Percentiles rank a stretch among this genome's conserved stretches.
phyloP scores from a whole-genome alignment of 2,888 invertebrate genomes.

The Scaptomyza reducta region DNA sequence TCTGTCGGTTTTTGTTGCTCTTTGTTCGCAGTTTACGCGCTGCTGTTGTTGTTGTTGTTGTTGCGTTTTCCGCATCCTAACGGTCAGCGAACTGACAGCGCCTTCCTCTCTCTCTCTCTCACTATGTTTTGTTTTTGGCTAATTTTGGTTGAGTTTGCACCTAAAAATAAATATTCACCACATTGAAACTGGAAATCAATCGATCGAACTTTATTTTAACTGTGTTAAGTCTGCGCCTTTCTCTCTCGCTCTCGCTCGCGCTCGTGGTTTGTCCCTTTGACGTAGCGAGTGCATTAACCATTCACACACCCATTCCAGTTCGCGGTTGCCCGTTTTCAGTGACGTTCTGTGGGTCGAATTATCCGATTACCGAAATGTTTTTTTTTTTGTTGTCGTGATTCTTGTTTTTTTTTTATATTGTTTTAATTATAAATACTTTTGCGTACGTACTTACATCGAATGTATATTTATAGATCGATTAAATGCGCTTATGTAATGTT shows the following conservation, averaged over 20 bases:
- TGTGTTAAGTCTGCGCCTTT: constrained; percentile 55
- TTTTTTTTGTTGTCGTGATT: constrained; percentile 28
- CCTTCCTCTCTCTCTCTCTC: constrained; percentile 39
- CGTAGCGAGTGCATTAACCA: neutral
- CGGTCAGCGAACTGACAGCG: constrained; percentile 62
- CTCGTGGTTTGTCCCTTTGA: neutral
- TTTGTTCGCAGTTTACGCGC: constrained; percentile 37
- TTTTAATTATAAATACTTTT: constrained; percentile 8
- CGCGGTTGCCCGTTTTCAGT: constrained; percentile 11
- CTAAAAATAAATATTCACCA: constrained; percentile 41
- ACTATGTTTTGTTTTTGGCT: constrained; percentile 14
- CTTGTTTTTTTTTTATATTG: constrained; percentile 38
- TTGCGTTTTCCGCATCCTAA: constrained; percentile 64
- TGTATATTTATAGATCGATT: constrained; percentile 23
- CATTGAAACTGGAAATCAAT: constrained; percentile 37
- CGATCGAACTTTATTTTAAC: constrained; percentile 22
- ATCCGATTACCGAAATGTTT: constrained; percentile 15
- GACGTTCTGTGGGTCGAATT: constrained; percentile 64
- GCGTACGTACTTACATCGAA: constrained; percentile 1
- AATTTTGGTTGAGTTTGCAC: constrained; percentile 28
- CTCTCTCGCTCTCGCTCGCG: neutral
- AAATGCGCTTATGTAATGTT: constrained; percentile 31
- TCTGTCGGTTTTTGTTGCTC: neutral
- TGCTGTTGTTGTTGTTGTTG: constrained; percentile 31
- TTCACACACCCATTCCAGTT: constrained; percentile 8